Percentiles rank a stretch among this genome's conserved stretches.
phyloP scores from a whole-genome alignment of 2,797 vertebrate genomes.

The Lagodon rhomboides region DNA sequence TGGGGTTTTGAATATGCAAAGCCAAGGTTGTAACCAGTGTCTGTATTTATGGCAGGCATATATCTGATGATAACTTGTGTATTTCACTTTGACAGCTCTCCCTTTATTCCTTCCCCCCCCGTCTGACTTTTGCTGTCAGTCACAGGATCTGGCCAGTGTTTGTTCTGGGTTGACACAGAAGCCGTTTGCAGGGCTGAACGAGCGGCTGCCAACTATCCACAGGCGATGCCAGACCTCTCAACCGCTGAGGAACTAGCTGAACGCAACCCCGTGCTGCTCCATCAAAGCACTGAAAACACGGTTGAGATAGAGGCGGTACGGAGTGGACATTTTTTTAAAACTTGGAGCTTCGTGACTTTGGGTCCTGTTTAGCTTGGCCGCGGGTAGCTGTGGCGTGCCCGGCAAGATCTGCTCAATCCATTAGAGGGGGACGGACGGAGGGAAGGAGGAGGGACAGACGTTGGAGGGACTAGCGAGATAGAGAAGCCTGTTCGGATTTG shows the following conservation, averaged over 20 bases:
- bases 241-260: slow-evolving; percentile 43
- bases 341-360: slow-evolving; percentile 70
- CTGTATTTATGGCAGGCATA: background rate
- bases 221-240: slow-evolving; percentile 49
- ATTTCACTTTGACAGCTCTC: slow-evolving; percentile 37
- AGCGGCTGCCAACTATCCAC: slow-evolving; percentile 39
- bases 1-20: slow-evolving; percentile 20
- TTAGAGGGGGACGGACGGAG: slow-evolving; percentile 71
- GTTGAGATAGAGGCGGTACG: slow-evolving; percentile 46
- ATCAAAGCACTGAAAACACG: slow-evolving; percentile 69
- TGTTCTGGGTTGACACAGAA: slow-evolving; percentile 68
- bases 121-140: slow-evolving; percentile 66
- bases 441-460: slow-evolving; percentile 60
- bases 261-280: slow-evolving; percentile 56
- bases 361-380: slow-evolving; percentile 84
- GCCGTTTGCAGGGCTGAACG: slow-evolving; percentile 37
- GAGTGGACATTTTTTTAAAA: slow-evolving; percentile 56
- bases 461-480: slow-evolving; percentile 54
- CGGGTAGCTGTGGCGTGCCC: slow-evolving; percentile 71
- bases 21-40: background rate
- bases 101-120: slow-evolving; percentile 14
- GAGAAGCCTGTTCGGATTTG: slow-evolving; percentile 46
- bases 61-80: slow-evolving; percentile 16
- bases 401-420: slow-evolving; percentile 80
- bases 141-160: slow-evolving; percentile 58